phyloP scores from a whole-genome alignment of 2,797 vertebrate genomes.

The Phrynocephalus guinanensis region DNA sequence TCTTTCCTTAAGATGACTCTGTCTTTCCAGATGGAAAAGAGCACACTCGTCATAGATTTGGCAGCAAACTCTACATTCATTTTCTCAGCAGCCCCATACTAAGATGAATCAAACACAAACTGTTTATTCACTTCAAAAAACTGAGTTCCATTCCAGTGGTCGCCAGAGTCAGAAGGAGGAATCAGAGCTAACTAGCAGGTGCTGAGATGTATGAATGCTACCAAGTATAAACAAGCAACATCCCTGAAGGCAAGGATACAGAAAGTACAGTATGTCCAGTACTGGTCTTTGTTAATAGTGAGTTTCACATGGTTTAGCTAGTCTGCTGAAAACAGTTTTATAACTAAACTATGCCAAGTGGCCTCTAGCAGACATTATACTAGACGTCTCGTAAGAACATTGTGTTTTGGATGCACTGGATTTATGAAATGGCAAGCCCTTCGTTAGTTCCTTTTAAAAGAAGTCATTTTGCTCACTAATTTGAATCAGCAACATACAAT shows the following conservation, averaged over 20 bases:
- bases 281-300: not conserved
- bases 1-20: too few species aligned
- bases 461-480: too few species aligned
- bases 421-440: not conserved
- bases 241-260: not conserved
- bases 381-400: not conserved
- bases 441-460: not conserved
- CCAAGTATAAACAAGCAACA: conserved; percentile 1
- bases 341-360: not conserved
- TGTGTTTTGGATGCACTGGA: not conserved
- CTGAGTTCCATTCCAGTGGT: too few species aligned
- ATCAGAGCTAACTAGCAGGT: not conserved
- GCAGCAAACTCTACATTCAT: too few species aligned
- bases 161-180: too few species aligned
- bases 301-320: not conserved
- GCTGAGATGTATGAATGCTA: not conserved
- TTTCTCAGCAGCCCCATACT: too few species aligned
- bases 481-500: too few species aligned
- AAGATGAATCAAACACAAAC: too few species aligned
- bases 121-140: too few species aligned
- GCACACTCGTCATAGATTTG: too few species aligned
- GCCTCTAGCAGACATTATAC: not conserved
- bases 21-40: too few species aligned
- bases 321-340: not conserved
- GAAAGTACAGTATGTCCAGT: not conserved